Conservation (phyloP, 2,113 vertebrate genomes). For the Coregonus clupeaformis region DNA sequence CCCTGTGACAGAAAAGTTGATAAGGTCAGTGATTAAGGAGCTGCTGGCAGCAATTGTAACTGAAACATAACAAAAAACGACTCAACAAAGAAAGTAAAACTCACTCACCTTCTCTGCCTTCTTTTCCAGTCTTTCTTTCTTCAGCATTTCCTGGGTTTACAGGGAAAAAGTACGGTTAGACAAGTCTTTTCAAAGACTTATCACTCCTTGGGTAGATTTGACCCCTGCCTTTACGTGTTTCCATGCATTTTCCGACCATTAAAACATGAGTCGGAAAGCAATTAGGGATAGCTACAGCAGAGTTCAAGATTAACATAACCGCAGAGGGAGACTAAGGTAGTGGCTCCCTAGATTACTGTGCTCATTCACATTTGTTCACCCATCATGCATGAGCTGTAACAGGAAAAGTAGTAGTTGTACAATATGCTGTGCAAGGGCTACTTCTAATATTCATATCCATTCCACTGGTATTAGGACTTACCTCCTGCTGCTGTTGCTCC, state of each 20-base stretch:
- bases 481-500: constrained; percentile 96
- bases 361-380: background rate
- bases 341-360: background rate
- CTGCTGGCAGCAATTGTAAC: background rate
- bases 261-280: background rate
- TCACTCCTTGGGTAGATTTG: too few species aligned
- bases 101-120: constrained; percentile 77
- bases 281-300: background rate
- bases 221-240: too few species aligned
- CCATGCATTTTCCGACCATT: background rate
- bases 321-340: background rate
- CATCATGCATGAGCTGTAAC: too few species aligned
- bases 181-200: background rate
- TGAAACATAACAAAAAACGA: background rate
- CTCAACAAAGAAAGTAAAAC: constrained; percentile 20
- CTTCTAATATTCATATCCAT: background rate
- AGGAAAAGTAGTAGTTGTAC: too few species aligned
- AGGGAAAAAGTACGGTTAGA: background rate
- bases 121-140: constrained; percentile 82
- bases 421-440: background rate
- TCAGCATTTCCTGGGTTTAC: constrained; percentile 78
- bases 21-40: background rate
- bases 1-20: constrained; percentile 40
- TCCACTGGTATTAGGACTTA: constrained; percentile 40
- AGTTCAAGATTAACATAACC: too few species aligned